These are phyloP conservation scores for Mercenaria mercenaria DNA, from an alignment of 1,140 invertebrate species.

Conservation along the genomic window DNA sequence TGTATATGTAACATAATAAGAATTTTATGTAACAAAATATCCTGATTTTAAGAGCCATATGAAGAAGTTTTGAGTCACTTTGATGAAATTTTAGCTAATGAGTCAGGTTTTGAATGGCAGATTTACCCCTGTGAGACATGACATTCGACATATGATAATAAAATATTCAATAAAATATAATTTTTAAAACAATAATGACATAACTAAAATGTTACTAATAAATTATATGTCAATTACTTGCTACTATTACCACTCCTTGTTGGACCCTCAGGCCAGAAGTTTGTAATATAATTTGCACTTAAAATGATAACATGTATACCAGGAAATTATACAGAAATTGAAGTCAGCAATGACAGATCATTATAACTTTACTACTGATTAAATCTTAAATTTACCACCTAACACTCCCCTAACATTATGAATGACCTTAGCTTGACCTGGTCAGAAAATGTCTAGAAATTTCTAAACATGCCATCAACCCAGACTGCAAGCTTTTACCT, in stretches of 20 bases:
- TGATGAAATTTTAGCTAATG: no score
- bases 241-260: neutral
- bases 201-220: neutral
- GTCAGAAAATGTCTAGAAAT: neutral
- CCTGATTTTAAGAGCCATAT: no score
- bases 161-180: neutral
- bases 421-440: neutral
- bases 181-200: neutral
- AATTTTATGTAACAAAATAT: no score
- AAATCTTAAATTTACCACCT: neutral
- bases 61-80: no score
- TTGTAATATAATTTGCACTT: neutral
- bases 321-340: conserved; percentile 11
- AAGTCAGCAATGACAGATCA: neutral
- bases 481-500: no score
- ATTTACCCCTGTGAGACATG: no score
- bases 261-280: neutral
- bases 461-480: neutral
- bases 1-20: no score
- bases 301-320: neutral
- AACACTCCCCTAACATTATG: neutral
- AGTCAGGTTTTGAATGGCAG: no score
- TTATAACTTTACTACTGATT: neutral
- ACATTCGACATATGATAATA: no score
- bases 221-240: neutral